Conservation (phyloP, 2,888 invertebrate species). For the Cistogaster globosa region DNA sequence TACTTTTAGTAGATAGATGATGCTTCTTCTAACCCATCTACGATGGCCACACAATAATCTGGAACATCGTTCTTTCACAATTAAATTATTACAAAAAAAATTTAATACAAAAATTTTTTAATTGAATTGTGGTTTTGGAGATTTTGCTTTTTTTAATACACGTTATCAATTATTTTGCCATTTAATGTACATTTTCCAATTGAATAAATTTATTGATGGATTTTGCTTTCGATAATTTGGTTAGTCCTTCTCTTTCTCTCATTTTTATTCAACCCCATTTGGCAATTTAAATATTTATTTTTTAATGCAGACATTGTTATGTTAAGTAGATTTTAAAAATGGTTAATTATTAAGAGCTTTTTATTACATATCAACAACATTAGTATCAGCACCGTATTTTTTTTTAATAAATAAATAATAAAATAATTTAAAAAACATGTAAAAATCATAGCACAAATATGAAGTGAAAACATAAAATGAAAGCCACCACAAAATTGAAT, state of each 20-base stretch:
- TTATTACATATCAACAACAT: conserved; percentile 9
- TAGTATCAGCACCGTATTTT: conserved; percentile 10
- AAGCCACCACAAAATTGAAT: background rate
- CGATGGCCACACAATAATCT: too few relatives aligned
- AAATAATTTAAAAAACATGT: conserved; percentile 58
- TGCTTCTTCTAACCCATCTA: too few relatives aligned
- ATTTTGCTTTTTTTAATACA: background rate
- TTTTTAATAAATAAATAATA: conserved; percentile 55
- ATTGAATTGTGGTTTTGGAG: background rate
- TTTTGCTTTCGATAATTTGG: conserved; percentile 25
- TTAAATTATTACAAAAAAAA: too few relatives aligned
- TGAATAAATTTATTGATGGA: conserved; percentile 59
- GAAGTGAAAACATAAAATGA: background rate
- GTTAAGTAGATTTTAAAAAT: conserved; percentile 36
- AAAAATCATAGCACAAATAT: conserved; percentile 28
- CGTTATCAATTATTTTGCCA: conserved; percentile 49
- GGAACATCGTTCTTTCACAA: too few relatives aligned
- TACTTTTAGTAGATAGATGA: too few relatives aligned
- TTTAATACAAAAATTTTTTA: too few relatives aligned
- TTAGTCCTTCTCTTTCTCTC: too few relatives aligned
- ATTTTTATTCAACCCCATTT: too few relatives aligned
- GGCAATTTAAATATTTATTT: too few relatives aligned
- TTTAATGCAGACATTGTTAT: too few relatives aligned
- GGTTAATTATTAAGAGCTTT: conserved; percentile 42
- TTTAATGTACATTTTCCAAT: conserved; percentile 46